These are phyloP conservation scores for Taeniopygia guttata DNA, from an alignment of 2,797 vertebrate species.

Conservation along the genomic window DNA sequence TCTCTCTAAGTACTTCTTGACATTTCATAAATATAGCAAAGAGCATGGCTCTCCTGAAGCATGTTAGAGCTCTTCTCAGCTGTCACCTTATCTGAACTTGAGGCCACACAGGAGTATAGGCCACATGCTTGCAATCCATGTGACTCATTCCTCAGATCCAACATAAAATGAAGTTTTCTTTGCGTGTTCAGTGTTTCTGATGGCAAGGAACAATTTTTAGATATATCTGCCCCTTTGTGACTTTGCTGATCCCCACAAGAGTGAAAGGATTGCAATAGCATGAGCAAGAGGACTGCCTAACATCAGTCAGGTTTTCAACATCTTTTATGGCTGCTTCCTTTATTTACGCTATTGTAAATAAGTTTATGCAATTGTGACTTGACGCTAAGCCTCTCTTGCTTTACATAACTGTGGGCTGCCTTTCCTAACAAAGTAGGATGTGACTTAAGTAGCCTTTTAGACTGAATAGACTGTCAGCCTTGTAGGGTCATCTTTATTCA, in stretches of 20 bases:
- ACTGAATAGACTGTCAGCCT: not conserved
- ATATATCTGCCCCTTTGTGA: not conserved
- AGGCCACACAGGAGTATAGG: not conserved
- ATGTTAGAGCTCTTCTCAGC: not conserved
- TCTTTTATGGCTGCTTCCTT: constrained; percentile 40
- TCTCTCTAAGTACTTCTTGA: not conserved
- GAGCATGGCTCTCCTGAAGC: not conserved
- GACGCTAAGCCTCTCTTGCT: constrained; percentile 2
- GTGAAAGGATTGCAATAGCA: not conserved
- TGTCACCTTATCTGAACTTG: not conserved
- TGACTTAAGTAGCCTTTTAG: constrained; percentile 25
- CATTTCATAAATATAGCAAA: not conserved
- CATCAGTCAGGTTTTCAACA: constrained; percentile 6
- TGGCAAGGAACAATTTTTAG: not conserved
- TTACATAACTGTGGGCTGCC: constrained; percentile 47
- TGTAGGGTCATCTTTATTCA: constrained; percentile 43
- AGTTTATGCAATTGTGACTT: constrained; percentile 46
- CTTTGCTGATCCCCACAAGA: not conserved
- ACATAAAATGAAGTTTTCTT: not conserved
- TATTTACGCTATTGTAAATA: constrained; percentile 31
- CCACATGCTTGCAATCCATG: not conserved
- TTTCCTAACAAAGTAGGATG: constrained; percentile 55
- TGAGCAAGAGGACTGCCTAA: not conserved
- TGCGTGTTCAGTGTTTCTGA: not conserved
- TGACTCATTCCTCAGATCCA: not conserved